Evolutionary conservation across 2,797 vertebrate species (phyloP), one percentile per base, ranked within the genome.

Genomic region (Neosilurus mollespiculum): DNA sequence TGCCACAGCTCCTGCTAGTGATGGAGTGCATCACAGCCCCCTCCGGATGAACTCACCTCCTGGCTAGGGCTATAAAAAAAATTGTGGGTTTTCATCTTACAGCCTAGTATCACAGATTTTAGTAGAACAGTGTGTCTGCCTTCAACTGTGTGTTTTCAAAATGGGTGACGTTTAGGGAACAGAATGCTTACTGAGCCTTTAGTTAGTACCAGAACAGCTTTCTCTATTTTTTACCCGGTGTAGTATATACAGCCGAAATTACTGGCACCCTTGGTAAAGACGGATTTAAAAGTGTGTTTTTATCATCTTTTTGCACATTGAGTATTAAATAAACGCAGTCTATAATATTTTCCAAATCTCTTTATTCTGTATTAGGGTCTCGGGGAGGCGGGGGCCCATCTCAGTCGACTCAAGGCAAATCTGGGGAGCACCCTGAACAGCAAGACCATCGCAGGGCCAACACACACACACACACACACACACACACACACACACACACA

Each of bases 11-110:
- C 78, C 24, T 30, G 65, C 51, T 67, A 20, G 65, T 69, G 26
- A 80, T 9, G 9, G 16, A 22, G 49, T 54, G 34, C 62, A 66
- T 80, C n/a, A 56, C 4, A 66, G 49, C 51, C 64, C 61, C 72
- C 75, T 78, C 58, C 58, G 34, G 75, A 59, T 78, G 22, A 62
- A 78, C 75, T 78, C 43, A 12, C 59, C 76, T 65, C 15, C 61
- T 26, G 76, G 76, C 76, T 78, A 65, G 18, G 12, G 56, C 73
- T 59, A 24, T 18, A 20, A 79, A 30, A 30, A 53, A 26, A 58
- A 9, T 22, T n/a, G 14, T 37, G 51, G 30, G 22, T 58, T 58
- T 81, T 43, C n/a, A 43, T 69, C 78, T 37, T 69, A 58, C 78
- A 80, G n/a, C n/a, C 15, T 1, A 64, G 26, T 78, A 26, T 51